Evolutionary conservation across 2,888 invertebrate species (phyloP).

Genomic region (Dione juno): DNA sequence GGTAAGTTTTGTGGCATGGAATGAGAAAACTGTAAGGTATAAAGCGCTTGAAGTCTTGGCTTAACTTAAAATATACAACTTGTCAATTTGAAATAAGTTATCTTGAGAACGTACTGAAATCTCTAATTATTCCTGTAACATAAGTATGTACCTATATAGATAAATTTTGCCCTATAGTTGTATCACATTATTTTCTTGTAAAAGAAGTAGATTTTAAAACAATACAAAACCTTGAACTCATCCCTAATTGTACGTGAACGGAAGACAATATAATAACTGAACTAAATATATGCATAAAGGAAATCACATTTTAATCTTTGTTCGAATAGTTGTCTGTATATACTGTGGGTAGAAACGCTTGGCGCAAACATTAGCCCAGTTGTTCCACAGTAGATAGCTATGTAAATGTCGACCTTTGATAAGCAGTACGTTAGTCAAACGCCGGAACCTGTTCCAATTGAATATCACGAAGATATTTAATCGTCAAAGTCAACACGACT

Average conservation of each 20-base stretch:
- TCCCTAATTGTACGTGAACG: background rate
- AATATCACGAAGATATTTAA: constrained; percentile 18
- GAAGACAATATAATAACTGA: constrained; percentile 10
- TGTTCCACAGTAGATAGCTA: constrained; percentile 35
- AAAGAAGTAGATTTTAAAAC: background rate
- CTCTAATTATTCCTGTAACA: no score
- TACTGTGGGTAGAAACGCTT: background rate
- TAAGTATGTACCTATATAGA: no score
- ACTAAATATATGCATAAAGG: constrained; percentile 10
- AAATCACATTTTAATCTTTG: constrained; percentile 14
- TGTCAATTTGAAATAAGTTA: no score
- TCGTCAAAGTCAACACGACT: constrained; percentile 1
- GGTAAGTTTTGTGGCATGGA: background rate
- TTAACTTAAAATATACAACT: no score
- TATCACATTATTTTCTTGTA: background rate
- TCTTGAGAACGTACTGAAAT: no score
- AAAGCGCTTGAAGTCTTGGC: no score
- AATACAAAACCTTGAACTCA: constrained; percentile 2
- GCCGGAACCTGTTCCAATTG: constrained; percentile 24
- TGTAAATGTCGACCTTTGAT: constrained; percentile 42
- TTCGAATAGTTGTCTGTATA: background rate
- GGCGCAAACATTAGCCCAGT: constrained; percentile 16
- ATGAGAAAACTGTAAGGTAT: background rate
- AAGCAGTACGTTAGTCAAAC: constrained; percentile 29
- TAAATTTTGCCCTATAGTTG: no score